Percentiles rank a stretch among this genome's conserved stretches.
These are phyloP conservation scores for Hiodon alosoides DNA, from an alignment of 2,113 vertebrate species.

Conservation along the genomic window DNA sequence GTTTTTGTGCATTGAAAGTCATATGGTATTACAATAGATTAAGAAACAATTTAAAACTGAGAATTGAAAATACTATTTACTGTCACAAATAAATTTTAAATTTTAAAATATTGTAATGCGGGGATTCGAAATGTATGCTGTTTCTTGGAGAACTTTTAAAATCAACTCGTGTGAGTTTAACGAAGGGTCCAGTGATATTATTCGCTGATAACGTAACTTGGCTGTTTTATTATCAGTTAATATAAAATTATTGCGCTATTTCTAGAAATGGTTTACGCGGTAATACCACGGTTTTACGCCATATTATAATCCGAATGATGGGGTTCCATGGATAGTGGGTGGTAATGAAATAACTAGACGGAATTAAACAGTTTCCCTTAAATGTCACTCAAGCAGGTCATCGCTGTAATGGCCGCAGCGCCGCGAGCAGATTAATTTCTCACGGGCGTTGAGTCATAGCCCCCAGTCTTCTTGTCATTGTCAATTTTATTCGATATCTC, in stretches of 20 bases:
- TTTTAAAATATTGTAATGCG: neutral
- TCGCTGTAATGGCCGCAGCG: slow-evolving; percentile 79
- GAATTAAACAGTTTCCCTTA: slow-evolving; percentile 91
- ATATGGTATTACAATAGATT: neutral
- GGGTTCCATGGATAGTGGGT: slow-evolving; percentile 47
- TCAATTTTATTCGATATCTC: slow-evolving; percentile 97
- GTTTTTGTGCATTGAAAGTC: slow-evolving; percentile 39
- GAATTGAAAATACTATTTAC: no score
- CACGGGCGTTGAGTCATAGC: slow-evolving; percentile 92
- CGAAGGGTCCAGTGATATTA: no score
- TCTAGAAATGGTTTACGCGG: slow-evolving; percentile 5
- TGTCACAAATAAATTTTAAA: no score
- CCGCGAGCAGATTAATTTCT: slow-evolving; percentile 88
- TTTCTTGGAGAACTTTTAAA: neutral
- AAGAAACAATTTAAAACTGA: no score
- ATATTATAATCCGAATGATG: slow-evolving; percentile 31
- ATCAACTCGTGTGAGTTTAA: no score
- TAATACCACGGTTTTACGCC: slow-evolving; percentile 24
- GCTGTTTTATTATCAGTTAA: neutral
- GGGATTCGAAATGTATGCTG: neutral
- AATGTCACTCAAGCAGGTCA: slow-evolving; percentile 86
- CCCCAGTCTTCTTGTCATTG: slow-evolving; percentile 95
- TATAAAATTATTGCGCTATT: neutral
- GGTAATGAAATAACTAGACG: slow-evolving; percentile 73
- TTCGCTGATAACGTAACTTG: neutral